Evolutionary conservation across 1,140 invertebrate genomes (phyloP), one percentile per base, ranked within the genome.

Genomic region (Drosophila nebulosa): DNA sequence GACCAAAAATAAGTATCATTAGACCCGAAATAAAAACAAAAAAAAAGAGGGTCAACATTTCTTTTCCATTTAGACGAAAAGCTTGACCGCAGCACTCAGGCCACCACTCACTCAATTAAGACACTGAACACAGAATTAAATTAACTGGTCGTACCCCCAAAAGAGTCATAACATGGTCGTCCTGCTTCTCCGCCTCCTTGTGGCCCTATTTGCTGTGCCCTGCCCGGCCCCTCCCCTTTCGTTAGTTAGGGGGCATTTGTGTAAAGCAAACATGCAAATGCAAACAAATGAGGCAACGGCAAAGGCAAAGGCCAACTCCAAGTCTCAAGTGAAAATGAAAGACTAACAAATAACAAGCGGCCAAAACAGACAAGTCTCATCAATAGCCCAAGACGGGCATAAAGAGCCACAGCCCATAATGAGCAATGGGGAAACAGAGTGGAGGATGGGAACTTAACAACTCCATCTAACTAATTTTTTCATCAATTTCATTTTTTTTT

Each of bases 21-120:
- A 24, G 36, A 57, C 36, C 50, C 26, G 35, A 36, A 46, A 24
- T 50, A 58, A 55, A 71, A 74, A 32, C 10, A 32, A 32, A 30
- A 53, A 36, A 14, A 21, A 36, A 36, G 24, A 14, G 62, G 39
- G 39, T 14, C 21, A 59, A 76, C 79, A 84, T 72, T 79, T 84
- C 69, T 63, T 59, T 64, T 80, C 55, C 79, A 78, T 78, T 81
- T 66, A 6, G 42, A 50, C 59, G n/a, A 24, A 64, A 32, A 55
- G 61, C 26, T 14, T 24, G 52, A 35, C 39, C 51, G 27, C 46
- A 63, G 55, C 68, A 69, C 74, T 69, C 75, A 74, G 78, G 78
- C 69, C 69, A 60, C 64, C 74, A 60, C 61, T 55, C 78, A 88
- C 81, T 88, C 74, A 86, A 88, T 86, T 86, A 86, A 74, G 68